Conservation (phyloP, 2,797 vertebrate genomes). For the Novumbra hubbsi region DNA sequence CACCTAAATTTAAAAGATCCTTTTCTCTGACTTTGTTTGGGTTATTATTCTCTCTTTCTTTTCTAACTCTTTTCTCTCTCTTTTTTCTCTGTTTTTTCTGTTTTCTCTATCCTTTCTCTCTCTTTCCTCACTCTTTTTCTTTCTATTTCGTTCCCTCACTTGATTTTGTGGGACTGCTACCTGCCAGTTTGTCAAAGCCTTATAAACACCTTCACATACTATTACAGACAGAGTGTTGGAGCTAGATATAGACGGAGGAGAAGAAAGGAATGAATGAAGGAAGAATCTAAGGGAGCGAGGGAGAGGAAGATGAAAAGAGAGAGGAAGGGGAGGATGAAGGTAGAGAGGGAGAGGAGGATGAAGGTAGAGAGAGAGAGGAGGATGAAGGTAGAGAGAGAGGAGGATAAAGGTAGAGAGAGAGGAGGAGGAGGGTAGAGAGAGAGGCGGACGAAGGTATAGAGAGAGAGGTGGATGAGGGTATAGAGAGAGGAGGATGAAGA, state of each 20-base stretch:
- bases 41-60: not conserved
- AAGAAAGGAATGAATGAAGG: not conserved
- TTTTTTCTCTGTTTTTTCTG: too few species aligned
- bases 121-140: too few species aligned
- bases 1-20: not conserved
- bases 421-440: too few species aligned
- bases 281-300: not conserved
- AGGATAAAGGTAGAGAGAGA: too few species aligned
- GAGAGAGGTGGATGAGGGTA: not conserved
- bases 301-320: not conserved
- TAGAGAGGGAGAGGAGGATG: conserved; percentile 34
- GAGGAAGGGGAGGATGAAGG: not conserved
- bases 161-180: too few species aligned
- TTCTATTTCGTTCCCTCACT: too few species aligned
- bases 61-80: too few species aligned
- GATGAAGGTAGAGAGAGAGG: conserved; percentile 9
- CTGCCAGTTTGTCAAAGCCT: not conserved
- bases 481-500: too few species aligned
- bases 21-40: not conserved
- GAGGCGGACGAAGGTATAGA: too few species aligned
- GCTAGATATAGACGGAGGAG: not conserved
- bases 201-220: not conserved
- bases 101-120: too few species aligned
- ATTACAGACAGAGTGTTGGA: not conserved
- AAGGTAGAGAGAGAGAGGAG: conserved; percentile 35